Percentiles rank a stretch among this genome's conserved stretches.
phyloP scores from a whole-genome alignment of 2,797 vertebrate species.

The Tokudaia muenninki region DNA sequence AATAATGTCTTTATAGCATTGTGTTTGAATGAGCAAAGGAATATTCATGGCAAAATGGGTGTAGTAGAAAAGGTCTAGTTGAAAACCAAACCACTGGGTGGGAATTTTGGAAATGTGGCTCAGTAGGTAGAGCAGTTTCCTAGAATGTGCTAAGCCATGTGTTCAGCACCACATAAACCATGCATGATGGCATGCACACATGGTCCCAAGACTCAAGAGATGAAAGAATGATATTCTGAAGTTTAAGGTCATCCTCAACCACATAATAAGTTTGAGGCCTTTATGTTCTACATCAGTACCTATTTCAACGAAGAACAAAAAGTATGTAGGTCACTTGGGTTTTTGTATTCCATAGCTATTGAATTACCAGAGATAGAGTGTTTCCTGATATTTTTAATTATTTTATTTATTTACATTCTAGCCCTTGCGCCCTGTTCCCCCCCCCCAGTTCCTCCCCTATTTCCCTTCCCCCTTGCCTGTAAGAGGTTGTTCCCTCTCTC shows the following conservation, averaged over 20 bases:
- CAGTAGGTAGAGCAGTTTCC: neutral
- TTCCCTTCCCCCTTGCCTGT: neutral
- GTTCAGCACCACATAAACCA: neutral
- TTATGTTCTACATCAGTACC: neutral
- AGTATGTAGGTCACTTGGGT: neutral
- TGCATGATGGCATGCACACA: neutral
- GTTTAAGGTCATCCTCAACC: neutral
- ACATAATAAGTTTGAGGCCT: neutral
- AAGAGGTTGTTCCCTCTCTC: neutral
- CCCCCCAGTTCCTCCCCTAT: neutral
- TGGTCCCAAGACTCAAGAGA: neutral
- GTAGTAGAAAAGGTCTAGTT: neutral
- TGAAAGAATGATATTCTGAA: neutral
- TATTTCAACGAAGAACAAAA: neutral
- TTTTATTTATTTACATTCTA: neutral
- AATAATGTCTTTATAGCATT: conserved; percentile 17
- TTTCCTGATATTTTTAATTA: neutral
- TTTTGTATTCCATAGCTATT: neutral
- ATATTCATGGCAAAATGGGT: neutral
- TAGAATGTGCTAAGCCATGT: neutral
- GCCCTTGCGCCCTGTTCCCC: neutral
- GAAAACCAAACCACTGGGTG: conserved; percentile 15
- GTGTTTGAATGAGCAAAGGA: neutral
- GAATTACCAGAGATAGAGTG: neutral
- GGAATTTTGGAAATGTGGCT: neutral